Conservation (phyloP, 2,113 vertebrate species). For the Neodontobutis hainanensis region DNA sequence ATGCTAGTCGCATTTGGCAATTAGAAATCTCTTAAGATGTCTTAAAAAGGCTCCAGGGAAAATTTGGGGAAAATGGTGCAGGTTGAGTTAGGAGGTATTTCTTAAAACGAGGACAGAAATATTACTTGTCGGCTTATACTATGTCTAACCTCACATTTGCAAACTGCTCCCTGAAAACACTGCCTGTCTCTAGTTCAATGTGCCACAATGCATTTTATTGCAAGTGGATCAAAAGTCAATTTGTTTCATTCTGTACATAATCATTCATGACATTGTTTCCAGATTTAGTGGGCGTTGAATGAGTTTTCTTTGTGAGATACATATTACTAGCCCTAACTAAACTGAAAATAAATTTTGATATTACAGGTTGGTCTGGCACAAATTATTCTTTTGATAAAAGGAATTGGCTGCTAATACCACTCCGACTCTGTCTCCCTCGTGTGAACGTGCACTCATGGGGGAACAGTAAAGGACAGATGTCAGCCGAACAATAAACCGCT, state of each 20-base stretch:
- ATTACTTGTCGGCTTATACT: neutral
- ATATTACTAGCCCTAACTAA: neutral
- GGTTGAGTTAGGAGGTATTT: neutral
- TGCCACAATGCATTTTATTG: neutral
- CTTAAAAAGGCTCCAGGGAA: neutral
- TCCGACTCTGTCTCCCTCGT: constrained; percentile 7
- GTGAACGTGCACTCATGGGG: constrained; percentile 7
- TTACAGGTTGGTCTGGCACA: neutral
- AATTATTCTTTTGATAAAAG: neutral
- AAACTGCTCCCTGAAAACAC: neutral
- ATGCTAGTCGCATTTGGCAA: neutral
- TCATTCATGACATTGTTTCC: neutral
- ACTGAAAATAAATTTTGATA: neutral
- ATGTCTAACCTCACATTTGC: neutral
- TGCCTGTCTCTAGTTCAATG: neutral
- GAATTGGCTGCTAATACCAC: neutral
- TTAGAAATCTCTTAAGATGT: neutral
- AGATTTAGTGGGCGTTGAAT: neutral
- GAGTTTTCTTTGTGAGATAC: neutral
- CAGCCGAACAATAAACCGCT: constrained; percentile 10
- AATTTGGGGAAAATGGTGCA: neutral
- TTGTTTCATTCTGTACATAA: neutral
- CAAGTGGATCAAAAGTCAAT: neutral
- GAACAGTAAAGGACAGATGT: constrained; percentile 15
- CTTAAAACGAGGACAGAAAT: neutral